A percentile compares a stretch with the other conserved stretches of the same genome.
phyloP scores from a whole-genome alignment of 2,888 invertebrate species.

The Melitaea athalia region DNA sequence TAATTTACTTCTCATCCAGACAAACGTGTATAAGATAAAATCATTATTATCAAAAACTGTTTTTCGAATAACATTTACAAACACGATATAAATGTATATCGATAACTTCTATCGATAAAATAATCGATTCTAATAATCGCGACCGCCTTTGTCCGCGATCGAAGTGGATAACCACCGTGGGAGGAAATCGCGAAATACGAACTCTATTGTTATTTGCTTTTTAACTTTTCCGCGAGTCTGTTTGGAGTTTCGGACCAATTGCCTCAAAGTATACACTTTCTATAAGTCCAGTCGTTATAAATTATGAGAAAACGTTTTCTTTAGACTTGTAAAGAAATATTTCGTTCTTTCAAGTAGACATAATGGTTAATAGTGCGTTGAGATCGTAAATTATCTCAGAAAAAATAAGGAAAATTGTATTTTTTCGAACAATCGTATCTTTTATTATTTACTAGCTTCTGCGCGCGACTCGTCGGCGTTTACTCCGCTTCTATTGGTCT shows the following conservation, averaged over 20 bases:
- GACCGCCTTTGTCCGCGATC: slow-evolving; percentile 34
- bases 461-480: no score
- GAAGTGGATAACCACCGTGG: slow-evolving; percentile 39
- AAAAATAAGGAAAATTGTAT: no score
- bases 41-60: neutral
- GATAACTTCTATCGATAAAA: slow-evolving; percentile 28
- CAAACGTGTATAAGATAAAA: neutral
- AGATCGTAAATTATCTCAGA: no score
- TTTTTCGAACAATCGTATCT: no score
- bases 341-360: neutral
- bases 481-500: no score
- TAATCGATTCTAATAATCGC: slow-evolving; percentile 28
- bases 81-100: slow-evolving; percentile 10
- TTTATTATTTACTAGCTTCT: no score
- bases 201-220: slow-evolving; percentile 36
- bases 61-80: neutral
- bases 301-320: neutral
- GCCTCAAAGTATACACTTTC: slow-evolving; percentile 21
- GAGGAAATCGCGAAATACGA: slow-evolving; percentile 39
- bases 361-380: neutral
- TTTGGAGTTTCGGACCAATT: slow-evolving; percentile 30
- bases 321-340: neutral
- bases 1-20: no score
- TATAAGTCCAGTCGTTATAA: neutral
- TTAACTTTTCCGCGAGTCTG: slow-evolving; percentile 30